A percentile compares a stretch with the other conserved stretches of the same genome.
These are phyloP conservation scores for Spinus pinus DNA, from an alignment of 2,797 vertebrate species.

Conservation along the genomic window DNA sequence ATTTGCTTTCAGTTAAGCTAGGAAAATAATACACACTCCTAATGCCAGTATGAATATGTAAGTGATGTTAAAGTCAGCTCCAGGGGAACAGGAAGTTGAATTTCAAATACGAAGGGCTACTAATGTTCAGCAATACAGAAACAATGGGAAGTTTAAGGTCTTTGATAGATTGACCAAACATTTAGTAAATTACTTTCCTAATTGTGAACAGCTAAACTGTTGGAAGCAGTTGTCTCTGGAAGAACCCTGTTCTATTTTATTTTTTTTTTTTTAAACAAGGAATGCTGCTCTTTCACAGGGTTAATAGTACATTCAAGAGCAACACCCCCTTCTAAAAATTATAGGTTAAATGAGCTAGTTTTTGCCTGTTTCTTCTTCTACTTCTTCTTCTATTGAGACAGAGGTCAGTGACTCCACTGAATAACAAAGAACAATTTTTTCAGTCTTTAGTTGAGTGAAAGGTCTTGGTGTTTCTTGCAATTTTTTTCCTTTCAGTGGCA, in stretches of 20 bases:
- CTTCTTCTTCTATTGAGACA: background rate
- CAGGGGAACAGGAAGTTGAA: background rate
- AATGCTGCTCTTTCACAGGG: background rate
- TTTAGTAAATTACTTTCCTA: background rate
- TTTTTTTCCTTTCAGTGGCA: background rate
- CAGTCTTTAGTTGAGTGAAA: background rate
- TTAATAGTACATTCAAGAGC: background rate
- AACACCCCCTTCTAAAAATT: slow-evolving; percentile 8
- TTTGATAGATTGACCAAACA: slow-evolving; percentile 7
- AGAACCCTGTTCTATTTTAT: background rate
- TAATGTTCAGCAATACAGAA: background rate
- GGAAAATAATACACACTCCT: background rate
- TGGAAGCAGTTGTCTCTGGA: background rate
- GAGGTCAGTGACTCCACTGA: background rate
- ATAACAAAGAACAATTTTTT: background rate
- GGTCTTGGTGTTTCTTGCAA: background rate
- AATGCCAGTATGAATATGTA: background rate
- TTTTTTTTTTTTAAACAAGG: background rate
- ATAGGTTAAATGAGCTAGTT: background rate
- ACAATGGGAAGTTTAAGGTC: background rate
- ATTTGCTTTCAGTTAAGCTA: background rate
- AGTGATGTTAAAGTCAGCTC: background rate
- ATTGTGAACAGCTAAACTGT: slow-evolving; percentile 19
- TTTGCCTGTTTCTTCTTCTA: background rate
- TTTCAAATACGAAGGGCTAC: background rate